phyloP scores from a whole-genome alignment of 2,113 vertebrate species.

The Eudyptes chrysolophus region DNA sequence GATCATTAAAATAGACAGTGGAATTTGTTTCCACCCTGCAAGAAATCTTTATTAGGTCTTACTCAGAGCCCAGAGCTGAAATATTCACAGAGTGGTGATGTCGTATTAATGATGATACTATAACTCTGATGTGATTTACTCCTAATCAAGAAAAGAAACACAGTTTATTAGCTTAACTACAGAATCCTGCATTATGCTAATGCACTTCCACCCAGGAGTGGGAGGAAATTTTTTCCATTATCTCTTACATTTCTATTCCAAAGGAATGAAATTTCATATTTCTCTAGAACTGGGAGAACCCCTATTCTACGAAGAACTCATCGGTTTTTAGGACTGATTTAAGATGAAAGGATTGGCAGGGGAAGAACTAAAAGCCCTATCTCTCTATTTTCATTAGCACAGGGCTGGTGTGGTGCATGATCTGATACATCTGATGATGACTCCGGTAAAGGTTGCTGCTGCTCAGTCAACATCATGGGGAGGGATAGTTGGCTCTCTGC shows the following conservation, averaged over 20 bases:
- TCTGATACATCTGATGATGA: background rate
- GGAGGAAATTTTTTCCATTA: background rate
- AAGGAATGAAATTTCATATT: background rate
- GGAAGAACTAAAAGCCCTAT: background rate
- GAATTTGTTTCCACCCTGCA: background rate
- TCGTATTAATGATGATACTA: background rate
- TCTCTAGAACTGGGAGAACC: background rate
- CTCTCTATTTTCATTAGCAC: background rate
- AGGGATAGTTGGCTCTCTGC: background rate
- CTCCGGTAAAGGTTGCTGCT: background rate
- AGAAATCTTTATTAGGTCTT: background rate
- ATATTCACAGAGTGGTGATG: background rate
- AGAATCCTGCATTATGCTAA: background rate
- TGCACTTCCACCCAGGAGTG: background rate
- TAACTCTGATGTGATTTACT: slow-evolving; percentile 40
- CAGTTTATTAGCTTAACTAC: background rate
- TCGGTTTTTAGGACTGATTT: background rate
- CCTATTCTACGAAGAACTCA: background rate
- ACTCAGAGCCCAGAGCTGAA: background rate
- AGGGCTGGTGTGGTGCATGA: background rate
- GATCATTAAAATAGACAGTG: background rate
- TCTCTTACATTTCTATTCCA: background rate
- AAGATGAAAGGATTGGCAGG: background rate
- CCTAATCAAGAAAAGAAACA: background rate
- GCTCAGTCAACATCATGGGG: background rate